Base-by-base conservation (phyloP, 1,140 invertebrate species). In the Helicorthomorpha holstii region DNA sequence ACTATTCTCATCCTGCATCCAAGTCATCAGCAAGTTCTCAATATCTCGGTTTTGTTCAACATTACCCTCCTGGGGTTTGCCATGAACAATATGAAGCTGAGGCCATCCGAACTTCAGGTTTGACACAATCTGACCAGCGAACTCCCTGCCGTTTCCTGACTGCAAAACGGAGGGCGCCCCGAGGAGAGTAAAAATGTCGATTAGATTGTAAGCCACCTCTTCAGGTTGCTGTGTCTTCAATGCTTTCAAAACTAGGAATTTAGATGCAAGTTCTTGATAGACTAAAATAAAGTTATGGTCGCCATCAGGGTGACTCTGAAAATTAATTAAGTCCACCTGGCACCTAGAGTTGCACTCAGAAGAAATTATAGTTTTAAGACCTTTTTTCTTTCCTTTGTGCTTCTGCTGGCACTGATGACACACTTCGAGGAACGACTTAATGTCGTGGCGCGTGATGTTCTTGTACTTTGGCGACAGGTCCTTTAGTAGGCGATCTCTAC, bases 321-420 rank as follows among this genome's bases (percentile, higher is more conserved):
- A 55, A 57, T 71, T 67, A 43, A 73, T 72, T 3, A 73, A 54
- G 57, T 73, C 69, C 14, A 73, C 62, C 62, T 73, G 67, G 54
- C 65, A 67, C 41, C 57, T 54, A 43, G 27, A 47, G 49, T 27
- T 53, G 41, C 48, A 52, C 50, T 46, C 38, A 3, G 24, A 50
- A 34, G 27, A 45, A 50, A 2, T 54, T 34, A 54, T 46, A 16
- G 34, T 10, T 27, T 55, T 48, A 44, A 42, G 29, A 51, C 48
- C 44, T 51, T 48, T 48, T 24, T 27, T 29, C 48, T 51, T 55
- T 47, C 26, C 23, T 41, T 4, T 19, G 19, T 21, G 7, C 19
- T 46, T 41, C 23, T 51, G 16, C 21, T 51, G 29, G 19, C 29
- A 51, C 2, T 4, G 3, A 44, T 54, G 38, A 34, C 55, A 57